Conservation (phyloP, 2,797 vertebrate species). For the Holocentrus rufus region DNA sequence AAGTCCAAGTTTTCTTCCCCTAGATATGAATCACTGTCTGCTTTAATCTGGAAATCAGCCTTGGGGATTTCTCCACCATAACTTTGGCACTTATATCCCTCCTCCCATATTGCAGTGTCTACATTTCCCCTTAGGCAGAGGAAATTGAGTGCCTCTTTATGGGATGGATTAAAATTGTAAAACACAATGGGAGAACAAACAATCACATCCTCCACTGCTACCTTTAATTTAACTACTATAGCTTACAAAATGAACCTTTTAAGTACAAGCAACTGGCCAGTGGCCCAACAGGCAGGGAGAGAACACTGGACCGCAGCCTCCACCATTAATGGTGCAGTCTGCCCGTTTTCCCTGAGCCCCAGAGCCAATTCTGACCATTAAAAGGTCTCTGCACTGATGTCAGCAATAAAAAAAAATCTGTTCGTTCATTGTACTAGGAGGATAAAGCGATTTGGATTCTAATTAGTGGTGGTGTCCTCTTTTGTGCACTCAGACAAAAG, state of each 20-base stretch:
- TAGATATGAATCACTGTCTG: background rate
- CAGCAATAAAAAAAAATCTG: slow-evolving; percentile 22
- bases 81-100: no score
- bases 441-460: slow-evolving; percentile 49
- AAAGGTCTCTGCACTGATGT: slow-evolving; percentile 19
- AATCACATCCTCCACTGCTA: no score
- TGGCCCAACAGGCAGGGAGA: background rate
- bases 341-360: slow-evolving; percentile 22
- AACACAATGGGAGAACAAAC: background rate
- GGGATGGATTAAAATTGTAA: background rate
- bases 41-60: background rate
- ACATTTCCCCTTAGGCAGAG: background rate
- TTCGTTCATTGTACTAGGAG: slow-evolving; percentile 17
- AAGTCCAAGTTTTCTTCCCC: background rate
- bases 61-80: background rate
- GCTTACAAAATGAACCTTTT: slow-evolving; percentile 11
- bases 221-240: no score
- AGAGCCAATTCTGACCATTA: slow-evolving; percentile 21
- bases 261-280: slow-evolving; percentile 12
- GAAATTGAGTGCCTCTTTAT: background rate
- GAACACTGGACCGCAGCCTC: slow-evolving; percentile 15
- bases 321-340: slow-evolving; percentile 27
- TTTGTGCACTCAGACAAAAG: slow-evolving; percentile 41
- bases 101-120: background rate
- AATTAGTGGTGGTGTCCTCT: slow-evolving; percentile 53